These are phyloP conservation scores for Scolanthus callimorphus DNA, from an alignment of 92 coral and sea anemone species.

Conservation along the genomic window DNA sequence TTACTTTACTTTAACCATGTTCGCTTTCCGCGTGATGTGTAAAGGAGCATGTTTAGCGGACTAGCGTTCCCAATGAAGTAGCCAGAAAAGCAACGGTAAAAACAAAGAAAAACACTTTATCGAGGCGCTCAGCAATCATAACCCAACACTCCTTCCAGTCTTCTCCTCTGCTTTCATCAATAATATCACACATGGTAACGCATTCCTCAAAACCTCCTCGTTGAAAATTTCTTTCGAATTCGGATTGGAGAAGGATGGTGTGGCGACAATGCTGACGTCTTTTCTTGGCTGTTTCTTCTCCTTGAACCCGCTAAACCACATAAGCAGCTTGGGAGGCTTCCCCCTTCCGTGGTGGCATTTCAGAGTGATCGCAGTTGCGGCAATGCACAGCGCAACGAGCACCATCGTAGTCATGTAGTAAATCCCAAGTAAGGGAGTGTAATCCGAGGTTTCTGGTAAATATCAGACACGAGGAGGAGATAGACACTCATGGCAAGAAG, in stretches of 20 bases:
- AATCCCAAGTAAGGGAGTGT: conserved; percentile 56
- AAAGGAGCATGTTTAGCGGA: too few species aligned
- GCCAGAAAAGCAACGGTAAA: too few species aligned
- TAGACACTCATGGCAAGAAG: too few species aligned
- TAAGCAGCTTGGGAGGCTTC: conserved; percentile 32
- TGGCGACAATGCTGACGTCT: conserved; percentile 17
- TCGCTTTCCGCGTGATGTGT: too few species aligned
- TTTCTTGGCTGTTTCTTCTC: background rate
- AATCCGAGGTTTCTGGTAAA: conserved; percentile 71
- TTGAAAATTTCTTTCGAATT: background rate
- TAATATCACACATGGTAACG: too few species aligned
- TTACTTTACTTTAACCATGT: too few species aligned
- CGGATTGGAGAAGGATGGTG: too few species aligned
- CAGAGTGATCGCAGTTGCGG: conserved; percentile 51
- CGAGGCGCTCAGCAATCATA: conserved; percentile 42
- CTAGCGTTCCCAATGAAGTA: too few species aligned
- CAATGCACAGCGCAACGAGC: conserved; percentile 50
- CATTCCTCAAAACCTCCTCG: too few species aligned
- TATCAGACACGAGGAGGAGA: conserved; percentile 61
- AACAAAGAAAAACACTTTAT: too few species aligned
- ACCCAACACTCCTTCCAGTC: conserved; percentile 53
- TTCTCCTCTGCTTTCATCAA: conserved; percentile 15
- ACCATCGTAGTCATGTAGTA: conserved; percentile 58
- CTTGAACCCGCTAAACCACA: conserved; percentile 18
- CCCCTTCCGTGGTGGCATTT: conserved; percentile 40